Evolutionary conservation across 2,888 invertebrate species (phyloP).

Genomic region (Drosophila lacicola): DNA sequence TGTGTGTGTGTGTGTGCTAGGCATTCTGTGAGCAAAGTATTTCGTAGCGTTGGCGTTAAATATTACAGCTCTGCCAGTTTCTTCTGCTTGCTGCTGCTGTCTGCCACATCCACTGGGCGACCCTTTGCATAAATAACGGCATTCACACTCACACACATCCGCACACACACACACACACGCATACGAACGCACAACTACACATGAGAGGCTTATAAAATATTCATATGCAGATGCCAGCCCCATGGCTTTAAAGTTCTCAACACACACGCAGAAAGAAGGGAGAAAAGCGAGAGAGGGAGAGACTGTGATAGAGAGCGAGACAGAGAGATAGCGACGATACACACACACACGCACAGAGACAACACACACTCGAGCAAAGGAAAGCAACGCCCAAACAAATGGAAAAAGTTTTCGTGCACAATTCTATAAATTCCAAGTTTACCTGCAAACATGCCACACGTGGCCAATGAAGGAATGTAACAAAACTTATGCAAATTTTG

Average conservation of each 20-base stretch:
- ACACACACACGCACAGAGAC: conserved; percentile 7
- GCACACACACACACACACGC: conserved; percentile 7
- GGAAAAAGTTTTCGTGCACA: conserved; percentile 68
- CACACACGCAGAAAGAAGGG: conserved; percentile 20
- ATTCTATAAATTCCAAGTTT: conserved; percentile 73
- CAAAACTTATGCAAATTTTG: conserved; percentile 73
- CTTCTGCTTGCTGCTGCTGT: conserved; percentile 36
- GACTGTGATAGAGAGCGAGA: too few species aligned
- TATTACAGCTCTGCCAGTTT: conserved; percentile 62
- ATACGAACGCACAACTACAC: conserved; percentile 19
- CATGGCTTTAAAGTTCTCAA: conserved; percentile 69
- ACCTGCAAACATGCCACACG: conserved; percentile 31
- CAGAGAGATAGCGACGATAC: not conserved
- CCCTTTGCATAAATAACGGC: conserved; percentile 43
- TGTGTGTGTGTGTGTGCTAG: conserved; percentile 3
- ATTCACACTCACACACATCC: conserved; percentile 13
- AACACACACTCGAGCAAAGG: conserved; percentile 2
- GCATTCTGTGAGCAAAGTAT: conserved; percentile 36
- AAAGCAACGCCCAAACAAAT: conserved; percentile 57
- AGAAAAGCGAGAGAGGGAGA: too few species aligned
- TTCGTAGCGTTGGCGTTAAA: conserved; percentile 57
- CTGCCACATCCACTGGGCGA: conserved; percentile 26
- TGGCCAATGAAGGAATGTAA: conserved; percentile 27
- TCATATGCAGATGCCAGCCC: conserved; percentile 69
- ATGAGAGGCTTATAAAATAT: conserved; percentile 74